A percentile compares a stretch with the other conserved stretches of the same genome.
Evolutionary conservation across 2,113 vertebrate genomes (phyloP).

Genomic region (Cynocephalus volans): DNA sequence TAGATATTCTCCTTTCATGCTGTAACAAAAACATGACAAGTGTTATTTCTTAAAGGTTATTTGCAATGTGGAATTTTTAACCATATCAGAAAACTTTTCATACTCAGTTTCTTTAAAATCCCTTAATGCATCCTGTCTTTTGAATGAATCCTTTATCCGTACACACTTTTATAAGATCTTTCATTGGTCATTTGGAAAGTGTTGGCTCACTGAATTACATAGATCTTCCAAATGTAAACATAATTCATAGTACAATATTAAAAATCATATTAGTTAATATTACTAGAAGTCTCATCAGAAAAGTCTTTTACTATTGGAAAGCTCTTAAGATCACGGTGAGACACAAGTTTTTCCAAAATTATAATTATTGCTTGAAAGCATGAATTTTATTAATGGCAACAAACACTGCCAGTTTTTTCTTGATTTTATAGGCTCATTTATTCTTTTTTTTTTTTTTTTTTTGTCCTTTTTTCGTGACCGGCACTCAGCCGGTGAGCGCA

Average conservation of each 20-base stretch:
- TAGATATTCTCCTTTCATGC: background rate
- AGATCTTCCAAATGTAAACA: background rate
- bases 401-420: background rate
- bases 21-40: background rate
- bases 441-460: too few species aligned
- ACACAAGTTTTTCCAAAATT: background rate
- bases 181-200: background rate
- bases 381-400: background rate
- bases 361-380: background rate
- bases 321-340: background rate
- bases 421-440: background rate
- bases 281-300: background rate
- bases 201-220: background rate
- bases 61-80: background rate
- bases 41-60: slow-evolving; percentile 34
- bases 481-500: too few species aligned
- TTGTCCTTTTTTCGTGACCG: too few species aligned
- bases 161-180: background rate
- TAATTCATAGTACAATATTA: background rate
- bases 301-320: background rate
- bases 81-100: background rate
- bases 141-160: background rate
- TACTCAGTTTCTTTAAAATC: background rate
- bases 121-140: background rate
- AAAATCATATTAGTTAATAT: background rate